These are phyloP conservation scores for Luperina testacea DNA, from an alignment of 2,888 invertebrate genomes.

Conservation along the genomic window DNA sequence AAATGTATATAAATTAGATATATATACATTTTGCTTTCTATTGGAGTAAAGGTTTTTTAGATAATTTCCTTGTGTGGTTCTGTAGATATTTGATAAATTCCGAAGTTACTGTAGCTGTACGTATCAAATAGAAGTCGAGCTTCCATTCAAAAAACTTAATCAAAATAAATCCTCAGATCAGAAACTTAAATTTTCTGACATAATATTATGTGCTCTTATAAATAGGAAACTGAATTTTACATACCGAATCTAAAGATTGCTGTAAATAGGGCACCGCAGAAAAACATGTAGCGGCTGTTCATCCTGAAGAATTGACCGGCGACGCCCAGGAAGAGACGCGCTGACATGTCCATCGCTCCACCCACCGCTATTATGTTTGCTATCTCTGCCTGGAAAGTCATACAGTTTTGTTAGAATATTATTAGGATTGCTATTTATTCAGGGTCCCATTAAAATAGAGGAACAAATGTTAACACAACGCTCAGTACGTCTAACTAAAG, in stretches of 20 bases:
- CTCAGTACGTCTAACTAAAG: no score
- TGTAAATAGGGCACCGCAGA: slow-evolving; percentile 89
- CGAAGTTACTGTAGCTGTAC: not conserved
- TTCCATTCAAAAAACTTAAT: not conserved
- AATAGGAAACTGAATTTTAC: slow-evolving; percentile 47
- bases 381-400: slow-evolving; percentile 83
- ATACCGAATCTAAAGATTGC: slow-evolving; percentile 91
- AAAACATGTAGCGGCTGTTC: slow-evolving; percentile 91
- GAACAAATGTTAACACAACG: no score
- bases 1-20: no score
- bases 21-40: no score
- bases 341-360: slow-evolving; percentile 91
- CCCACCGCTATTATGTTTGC: slow-evolving; percentile 91
- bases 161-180: not conserved
- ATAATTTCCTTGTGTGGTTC: not conserved
- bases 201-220: no score
- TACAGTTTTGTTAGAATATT: not conserved
- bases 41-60: no score
- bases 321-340: slow-evolving; percentile 90
- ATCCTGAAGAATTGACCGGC: slow-evolving; percentile 89
- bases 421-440: not conserved
- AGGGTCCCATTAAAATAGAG: no score
- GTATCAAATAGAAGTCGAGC: not conserved
- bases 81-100: no score
- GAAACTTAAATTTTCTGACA: not conserved